Base-by-base conservation (phyloP, 2,797 vertebrate species). In the Pangasius mekongensis region DNA sequence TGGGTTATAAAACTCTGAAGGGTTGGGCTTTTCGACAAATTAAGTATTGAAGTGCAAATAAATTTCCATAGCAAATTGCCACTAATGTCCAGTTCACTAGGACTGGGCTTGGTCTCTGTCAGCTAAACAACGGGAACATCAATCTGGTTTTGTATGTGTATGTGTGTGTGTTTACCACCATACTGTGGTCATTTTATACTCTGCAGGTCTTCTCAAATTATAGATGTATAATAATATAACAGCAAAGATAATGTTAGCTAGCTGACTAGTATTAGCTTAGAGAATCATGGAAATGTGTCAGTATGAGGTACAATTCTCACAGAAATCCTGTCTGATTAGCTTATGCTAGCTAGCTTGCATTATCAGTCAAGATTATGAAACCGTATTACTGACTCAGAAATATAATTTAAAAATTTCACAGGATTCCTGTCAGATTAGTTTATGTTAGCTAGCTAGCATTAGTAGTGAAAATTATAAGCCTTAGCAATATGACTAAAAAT, bases 21-120 rank as follows among this genome's bases (percentile, higher is more conserved):
- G 36, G 80, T 64, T 20, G 36, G 80, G 58, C 36, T 83, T 47
- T 66, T 49, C 24, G 27, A 66, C 58, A 66, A 83, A 66, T 66
- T 47, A 66, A 83, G 81, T 83, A 83, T 30, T 49, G 84, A 86
- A 39, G 56, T 62, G 52, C 24, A 85, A 76, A 86, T 77, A 76
- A 60, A 76, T 76, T 60, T 86, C 36, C 36, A 60, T 86, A 30
- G 84, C 47, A 86, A 60, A 58, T 85, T 85, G 67, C 52, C 66
- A 58, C 84, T 58, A 85, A 86, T 86, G 60, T 83, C 39, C 36
- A 47, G 6, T 66, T 66, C 62, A 33, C 24, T 67, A 33, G 43
- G 39, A 49, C 62, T 14, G 80, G 27, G 80, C 33, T 82, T 39
- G 56, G 43, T 81, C 54, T 58, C 56, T 24, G 47, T 39, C 77